phyloP scores from a whole-genome alignment of 2,888 invertebrate species.

The Coelogynopora nodosa region DNA sequence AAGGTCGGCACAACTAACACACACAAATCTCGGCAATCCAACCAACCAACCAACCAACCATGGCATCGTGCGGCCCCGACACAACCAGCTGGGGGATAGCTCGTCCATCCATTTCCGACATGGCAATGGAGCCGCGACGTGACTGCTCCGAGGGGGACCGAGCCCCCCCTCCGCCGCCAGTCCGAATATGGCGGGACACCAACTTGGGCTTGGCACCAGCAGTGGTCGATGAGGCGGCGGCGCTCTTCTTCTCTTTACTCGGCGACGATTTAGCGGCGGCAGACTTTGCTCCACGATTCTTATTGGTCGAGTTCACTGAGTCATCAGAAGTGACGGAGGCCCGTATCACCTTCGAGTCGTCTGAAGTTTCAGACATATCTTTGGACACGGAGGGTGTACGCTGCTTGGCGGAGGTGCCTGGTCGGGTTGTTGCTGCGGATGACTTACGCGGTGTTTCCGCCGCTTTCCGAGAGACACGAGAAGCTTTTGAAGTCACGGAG shows the following conservation, averaged over 20 bases:
- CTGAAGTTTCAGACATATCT: neutral
- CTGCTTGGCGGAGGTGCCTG: neutral
- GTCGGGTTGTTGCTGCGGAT: neutral
- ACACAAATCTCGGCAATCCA: no score
- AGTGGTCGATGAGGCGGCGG: neutral
- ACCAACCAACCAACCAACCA: neutral
- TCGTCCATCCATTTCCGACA: neutral
- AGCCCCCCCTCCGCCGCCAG: neutral
- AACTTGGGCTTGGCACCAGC: slow-evolving; percentile 25
- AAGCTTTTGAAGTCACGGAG: neutral
- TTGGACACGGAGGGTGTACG: neutral
- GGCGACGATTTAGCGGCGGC: neutral
- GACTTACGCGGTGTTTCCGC: neutral
- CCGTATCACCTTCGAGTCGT: neutral
- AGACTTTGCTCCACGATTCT: neutral
- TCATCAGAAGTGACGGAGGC: neutral
- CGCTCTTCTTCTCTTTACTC: neutral
- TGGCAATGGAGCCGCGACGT: neutral
- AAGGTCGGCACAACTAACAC: no score
- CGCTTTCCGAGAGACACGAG: neutral
- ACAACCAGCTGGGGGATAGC: neutral
- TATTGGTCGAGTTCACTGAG: neutral
- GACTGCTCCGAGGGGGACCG: neutral
- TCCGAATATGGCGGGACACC: neutral
- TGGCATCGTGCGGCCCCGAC: neutral